Evolutionary conservation across 2,888 invertebrate genomes (phyloP).

Genomic region (Drosophila cognata): DNA sequence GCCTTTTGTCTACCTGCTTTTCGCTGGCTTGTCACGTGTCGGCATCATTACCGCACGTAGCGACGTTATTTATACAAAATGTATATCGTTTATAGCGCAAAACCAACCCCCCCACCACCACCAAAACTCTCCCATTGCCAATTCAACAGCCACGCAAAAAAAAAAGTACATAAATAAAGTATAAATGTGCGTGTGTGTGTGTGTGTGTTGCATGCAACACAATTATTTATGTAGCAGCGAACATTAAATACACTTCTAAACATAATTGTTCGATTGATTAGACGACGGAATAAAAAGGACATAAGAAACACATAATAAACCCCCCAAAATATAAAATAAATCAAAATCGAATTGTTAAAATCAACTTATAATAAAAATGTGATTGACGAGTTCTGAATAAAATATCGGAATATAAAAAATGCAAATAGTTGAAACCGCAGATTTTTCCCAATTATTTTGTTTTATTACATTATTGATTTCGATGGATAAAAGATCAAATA

Average conservation of each 20-base stretch:
- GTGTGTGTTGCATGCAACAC: neutral
- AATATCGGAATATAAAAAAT: neutral
- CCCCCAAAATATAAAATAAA: neutral
- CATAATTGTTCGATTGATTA: conserved; percentile 1
- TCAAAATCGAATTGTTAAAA: neutral
- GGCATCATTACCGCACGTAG: conserved; percentile 84
- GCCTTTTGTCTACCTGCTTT: conserved; percentile 71
- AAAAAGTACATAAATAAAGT: conserved; percentile 1
- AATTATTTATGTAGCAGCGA: neutral
- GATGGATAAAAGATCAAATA: neutral
- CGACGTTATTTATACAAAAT: conserved; percentile 82
- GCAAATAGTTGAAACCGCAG: neutral
- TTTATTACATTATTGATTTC: too few species aligned
- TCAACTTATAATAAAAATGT: neutral
- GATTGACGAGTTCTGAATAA: neutral
- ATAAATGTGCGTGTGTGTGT: neutral
- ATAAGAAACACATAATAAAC: neutral
- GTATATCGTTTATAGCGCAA: conserved; percentile 70
- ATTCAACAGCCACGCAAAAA: neutral
- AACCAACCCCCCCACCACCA: neutral
- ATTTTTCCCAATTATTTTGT: neutral
- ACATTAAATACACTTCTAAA: conserved; percentile 3
- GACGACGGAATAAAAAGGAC: neutral
- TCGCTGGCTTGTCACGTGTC: conserved; percentile 83
- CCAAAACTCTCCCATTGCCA: neutral